Evolutionary conservation across 2,888 invertebrate genomes (phyloP), one percentile per base, ranked within the genome.

Genomic region (Meandrusa payeni): DNA sequence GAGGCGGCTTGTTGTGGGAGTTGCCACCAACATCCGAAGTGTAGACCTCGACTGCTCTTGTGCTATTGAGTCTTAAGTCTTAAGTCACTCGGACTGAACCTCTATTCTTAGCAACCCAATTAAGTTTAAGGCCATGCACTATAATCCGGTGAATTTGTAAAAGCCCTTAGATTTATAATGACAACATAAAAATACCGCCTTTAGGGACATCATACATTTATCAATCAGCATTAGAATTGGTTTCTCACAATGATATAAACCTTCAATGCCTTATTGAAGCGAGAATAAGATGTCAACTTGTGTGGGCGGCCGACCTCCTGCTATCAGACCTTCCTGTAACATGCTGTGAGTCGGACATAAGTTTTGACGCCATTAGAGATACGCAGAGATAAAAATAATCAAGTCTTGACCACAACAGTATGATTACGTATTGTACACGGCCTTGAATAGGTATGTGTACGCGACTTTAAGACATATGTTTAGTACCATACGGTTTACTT

Each of bases 301-400:
- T 86, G 81, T 86, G 79, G 86, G 85, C 74, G 62, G n/a, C 41
- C 46, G 64, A 64, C 78, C 76, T 75, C 75, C 74, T 70, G 64
- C 71, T 54, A 69, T 59, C 63, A 41, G 54, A 79, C 74, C 85
- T 86, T 86, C 83, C 85, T 86, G 82, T 81, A 59, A 70, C 87
- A 82, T 73, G 80, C 79, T 65, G 86, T 51, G 85, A 57, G 55
- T 67, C 73, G 77, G 81, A 87, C 86, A 87, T 70, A 69, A 58
- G 74, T 81, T 85, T 85, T 87, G 83, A 85, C 85, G 76, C 85
- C 72, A 76, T 82, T 76, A 70, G 46, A 76, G 85, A 85, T 85
- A 76, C 57, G 51, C 53, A 34, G 44, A 73, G 81, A 83, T 83
- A 85, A 82, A 69, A 69, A 76, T 80, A 83, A 83, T 85, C 83